These are phyloP conservation scores for Tetragnatha versicolor DNA, from an alignment of 1,140 invertebrate species.

Conservation along the genomic window DNA sequence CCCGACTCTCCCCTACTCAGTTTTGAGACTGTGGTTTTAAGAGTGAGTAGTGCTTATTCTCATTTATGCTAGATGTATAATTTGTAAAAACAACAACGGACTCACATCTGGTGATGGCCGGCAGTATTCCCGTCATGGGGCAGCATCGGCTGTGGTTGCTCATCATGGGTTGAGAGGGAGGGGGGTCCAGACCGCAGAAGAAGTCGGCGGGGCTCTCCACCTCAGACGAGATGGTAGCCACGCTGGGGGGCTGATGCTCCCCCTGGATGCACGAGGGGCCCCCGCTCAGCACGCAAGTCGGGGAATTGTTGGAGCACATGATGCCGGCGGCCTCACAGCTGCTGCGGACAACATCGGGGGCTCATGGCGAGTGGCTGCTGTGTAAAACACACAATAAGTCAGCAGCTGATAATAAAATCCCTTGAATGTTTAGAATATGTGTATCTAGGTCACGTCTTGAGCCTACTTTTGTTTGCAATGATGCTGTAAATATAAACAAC, in stretches of 20 bases:
- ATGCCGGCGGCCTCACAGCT: neutral
- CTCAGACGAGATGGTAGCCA: conserved; percentile 33
- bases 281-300: conserved; percentile 30
- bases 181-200: neutral
- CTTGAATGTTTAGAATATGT: too few species aligned
- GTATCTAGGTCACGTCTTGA: too few species aligned
- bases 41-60: too few species aligned
- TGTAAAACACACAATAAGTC: neutral
- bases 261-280: conserved; percentile 22
- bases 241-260: neutral
- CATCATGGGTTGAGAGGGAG: neutral
- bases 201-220: conserved; percentile 7
- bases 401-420: too few species aligned
- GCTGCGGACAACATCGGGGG: neutral
- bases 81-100: too few species aligned
- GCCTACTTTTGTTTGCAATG: too few species aligned
- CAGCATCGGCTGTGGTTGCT: conserved; percentile 22
- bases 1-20: too few species aligned
- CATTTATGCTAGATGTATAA: too few species aligned
- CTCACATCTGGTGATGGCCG: conserved; percentile 24
- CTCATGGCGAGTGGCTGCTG: neutral
- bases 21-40: too few species aligned
- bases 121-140: conserved; percentile 17
- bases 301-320: conserved; percentile 28
- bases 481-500: too few species aligned